phyloP scores from a whole-genome alignment of 2,113 vertebrate genomes.

The Origma solitaria region DNA sequence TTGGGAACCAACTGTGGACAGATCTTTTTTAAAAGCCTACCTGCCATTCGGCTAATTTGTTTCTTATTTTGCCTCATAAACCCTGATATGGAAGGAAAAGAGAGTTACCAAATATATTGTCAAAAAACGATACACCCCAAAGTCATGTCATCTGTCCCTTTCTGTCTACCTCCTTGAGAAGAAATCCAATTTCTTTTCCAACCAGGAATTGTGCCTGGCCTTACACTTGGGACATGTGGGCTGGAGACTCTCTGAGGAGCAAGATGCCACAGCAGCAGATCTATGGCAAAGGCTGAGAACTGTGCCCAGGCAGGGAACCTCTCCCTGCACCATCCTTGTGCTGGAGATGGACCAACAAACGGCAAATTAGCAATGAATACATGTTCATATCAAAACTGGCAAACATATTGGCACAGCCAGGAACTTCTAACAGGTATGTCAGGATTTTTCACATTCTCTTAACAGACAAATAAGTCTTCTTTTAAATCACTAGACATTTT shows the following conservation, averaged over 20 bases:
- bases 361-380: background rate
- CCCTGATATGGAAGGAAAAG: conserved; percentile 33
- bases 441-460: background rate
- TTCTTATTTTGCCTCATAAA: background rate
- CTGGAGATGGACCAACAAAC: background rate
- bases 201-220: background rate
- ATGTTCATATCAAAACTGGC: background rate
- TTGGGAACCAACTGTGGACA: background rate
- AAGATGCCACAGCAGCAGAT: background rate
- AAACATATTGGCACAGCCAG: background rate
- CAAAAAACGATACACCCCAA: background rate
- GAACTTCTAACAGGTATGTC: background rate
- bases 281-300: background rate
- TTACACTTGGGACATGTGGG: rapidly evolving
- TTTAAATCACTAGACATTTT: background rate
- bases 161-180: background rate
- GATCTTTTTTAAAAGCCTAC: background rate
- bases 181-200: background rate
- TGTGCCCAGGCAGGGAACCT: background rate
- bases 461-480: background rate
- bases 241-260: background rate
- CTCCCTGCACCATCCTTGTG: background rate
- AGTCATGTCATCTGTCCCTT: background rate
- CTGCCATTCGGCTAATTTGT: background rate
- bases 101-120: background rate